Evolutionary conservation across 2,888 invertebrate species (phyloP).

Genomic region (Microctonus brassicae): DNA sequence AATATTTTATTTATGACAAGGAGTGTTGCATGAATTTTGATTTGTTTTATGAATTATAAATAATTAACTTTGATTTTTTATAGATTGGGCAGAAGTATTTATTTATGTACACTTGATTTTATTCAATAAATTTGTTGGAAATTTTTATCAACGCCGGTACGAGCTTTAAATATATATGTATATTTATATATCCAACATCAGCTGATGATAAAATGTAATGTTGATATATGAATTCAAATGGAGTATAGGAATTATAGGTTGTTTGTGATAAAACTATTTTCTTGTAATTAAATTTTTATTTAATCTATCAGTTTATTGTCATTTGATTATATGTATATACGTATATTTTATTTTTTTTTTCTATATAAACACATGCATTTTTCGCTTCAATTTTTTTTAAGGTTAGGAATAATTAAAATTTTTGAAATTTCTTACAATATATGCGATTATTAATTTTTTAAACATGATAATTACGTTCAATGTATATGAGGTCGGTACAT

Average conservation of each 20-base stretch:
- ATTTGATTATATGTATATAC: neutral
- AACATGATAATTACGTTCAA: neutral
- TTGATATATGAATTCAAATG: neutral
- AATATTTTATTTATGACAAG: too few relatives aligned
- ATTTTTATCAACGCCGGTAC: neutral
- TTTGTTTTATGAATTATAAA: too few relatives aligned
- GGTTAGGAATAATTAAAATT: neutral
- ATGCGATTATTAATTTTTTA: neutral
- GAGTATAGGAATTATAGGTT: neutral
- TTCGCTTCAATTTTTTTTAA: neutral
- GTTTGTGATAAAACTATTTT: too few relatives aligned
- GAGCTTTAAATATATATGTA: neutral
- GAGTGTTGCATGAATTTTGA: too few relatives aligned
- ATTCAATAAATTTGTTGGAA: too few relatives aligned
- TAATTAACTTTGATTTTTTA: too few relatives aligned
- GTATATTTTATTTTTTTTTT: neutral
- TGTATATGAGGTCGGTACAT: too few relatives aligned
- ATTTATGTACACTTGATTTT: too few relatives aligned
- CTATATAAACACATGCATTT: neutral
- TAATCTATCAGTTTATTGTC: neutral
- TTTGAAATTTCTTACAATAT: neutral
- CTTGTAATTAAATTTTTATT: too few relatives aligned
- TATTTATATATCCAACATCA: neutral
- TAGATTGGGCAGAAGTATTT: too few relatives aligned
- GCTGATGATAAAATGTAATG: neutral